A percentile compares a stretch with the other conserved stretches of the same genome.
Conservation (phyloP, 2,797 vertebrate genomes). For the Pachyuromys duprasi region DNA sequence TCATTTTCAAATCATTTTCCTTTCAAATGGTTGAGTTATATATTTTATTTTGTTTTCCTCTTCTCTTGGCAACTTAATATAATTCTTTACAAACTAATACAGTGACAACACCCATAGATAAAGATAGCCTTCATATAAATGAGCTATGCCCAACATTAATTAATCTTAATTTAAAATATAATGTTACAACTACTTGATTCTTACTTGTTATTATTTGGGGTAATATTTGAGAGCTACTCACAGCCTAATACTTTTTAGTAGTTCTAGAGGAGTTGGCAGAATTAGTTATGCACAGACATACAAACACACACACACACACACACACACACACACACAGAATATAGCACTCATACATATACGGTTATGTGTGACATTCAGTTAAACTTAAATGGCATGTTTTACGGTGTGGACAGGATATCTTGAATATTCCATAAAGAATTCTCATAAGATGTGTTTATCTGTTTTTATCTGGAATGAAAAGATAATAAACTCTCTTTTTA, state of each 20-base stretch:
- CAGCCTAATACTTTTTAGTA: not conserved
- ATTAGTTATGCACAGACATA: not conserved
- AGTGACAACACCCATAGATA: not conserved
- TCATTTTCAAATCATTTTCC: conserved; percentile 25
- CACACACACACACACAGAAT: not conserved
- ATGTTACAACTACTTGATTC: not conserved
- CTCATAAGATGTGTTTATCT: not conserved
- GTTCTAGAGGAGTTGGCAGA: not conserved
- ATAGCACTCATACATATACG: not conserved
- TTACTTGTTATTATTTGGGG: not conserved
- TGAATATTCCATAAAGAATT: not conserved
- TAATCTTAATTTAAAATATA: conserved; percentile 9
- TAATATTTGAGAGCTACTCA: not conserved
- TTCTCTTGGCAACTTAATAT: not conserved
- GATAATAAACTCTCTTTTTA: not conserved
- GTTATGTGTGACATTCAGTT: not conserved
- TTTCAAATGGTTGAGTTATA: not conserved
- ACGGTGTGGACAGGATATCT: not conserved
- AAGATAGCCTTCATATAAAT: not conserved
- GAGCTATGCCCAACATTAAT: not conserved
- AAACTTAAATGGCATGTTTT: not conserved
- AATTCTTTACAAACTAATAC: conserved; percentile 18
- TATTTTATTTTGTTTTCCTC: not conserved
- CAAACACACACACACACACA: not conserved
- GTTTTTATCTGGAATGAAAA: not conserved